Percentiles rank a stretch among this genome's conserved stretches.
Conservation (phyloP, 92 coral and sea anemone genomes). For the Galaxea fascicularis region DNA sequence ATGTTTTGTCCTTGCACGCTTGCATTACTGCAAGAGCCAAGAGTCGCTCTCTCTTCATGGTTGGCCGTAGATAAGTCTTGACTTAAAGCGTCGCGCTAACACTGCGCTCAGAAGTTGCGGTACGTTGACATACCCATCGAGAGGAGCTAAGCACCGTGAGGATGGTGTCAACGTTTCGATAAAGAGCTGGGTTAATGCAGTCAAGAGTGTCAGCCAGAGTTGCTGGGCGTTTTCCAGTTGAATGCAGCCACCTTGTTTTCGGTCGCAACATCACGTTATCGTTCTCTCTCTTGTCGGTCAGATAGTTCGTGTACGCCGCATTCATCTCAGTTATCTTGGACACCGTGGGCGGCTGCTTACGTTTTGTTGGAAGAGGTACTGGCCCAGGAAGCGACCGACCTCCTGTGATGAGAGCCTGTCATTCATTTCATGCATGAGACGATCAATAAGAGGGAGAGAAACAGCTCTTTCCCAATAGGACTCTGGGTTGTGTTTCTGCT, state of each 20-base stretch:
- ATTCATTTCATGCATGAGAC: no score
- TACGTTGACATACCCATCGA: constrained; percentile 26
- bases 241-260: constrained; percentile 37
- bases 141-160: constrained; percentile 23
- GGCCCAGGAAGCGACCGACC: no score
- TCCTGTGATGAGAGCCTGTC: no score
- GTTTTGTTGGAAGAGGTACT: no score
- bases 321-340: no score
- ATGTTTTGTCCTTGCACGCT: constrained; percentile 2
- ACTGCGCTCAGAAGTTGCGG: background rate
- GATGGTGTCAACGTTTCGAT: constrained; percentile 14
- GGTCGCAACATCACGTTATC: constrained; percentile 20
- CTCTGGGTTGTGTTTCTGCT: no score
- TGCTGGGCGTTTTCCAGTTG: constrained; percentile 25
- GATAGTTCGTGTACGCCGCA: no score
- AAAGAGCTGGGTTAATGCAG: constrained; percentile 11
- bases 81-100: constrained; percentile 3
- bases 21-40: constrained; percentile 7
- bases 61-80: constrained; percentile 15
- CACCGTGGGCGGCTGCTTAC: no score
- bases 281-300: constrained; percentile 32
- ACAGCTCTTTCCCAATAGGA: no score
- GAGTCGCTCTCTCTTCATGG: constrained; percentile 10
- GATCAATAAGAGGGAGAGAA: no score
- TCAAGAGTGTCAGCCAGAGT: constrained; percentile 44